phyloP scores from a whole-genome alignment of 2,888 invertebrate species.

The Coleophora flavipennella region DNA sequence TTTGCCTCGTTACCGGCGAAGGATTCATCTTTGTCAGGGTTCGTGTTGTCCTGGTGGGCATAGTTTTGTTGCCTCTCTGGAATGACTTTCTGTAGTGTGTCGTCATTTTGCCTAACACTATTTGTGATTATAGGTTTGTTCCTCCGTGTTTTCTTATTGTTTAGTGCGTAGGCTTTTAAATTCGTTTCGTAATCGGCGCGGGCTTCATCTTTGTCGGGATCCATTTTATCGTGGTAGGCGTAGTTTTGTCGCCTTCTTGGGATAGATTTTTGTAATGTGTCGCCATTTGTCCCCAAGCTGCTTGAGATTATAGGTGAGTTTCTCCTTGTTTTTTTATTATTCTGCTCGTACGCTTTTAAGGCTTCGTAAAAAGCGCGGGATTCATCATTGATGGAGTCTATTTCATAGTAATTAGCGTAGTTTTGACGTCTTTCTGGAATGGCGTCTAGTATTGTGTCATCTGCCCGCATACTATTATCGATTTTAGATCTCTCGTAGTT shows the following conservation, averaged over 20 bases:
- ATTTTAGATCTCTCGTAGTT: constrained; percentile 12
- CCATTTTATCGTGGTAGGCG: constrained; percentile 26
- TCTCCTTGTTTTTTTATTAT: neutral
- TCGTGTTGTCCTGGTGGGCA: constrained; percentile 26
- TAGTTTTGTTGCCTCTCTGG: too few relatives aligned
- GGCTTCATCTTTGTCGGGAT: constrained; percentile 15
- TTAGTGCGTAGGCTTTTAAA: constrained; percentile 18
- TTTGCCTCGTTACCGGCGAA: constrained; percentile 24
- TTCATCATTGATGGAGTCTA: constrained; percentile 18
- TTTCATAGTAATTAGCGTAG: constrained; percentile 28
- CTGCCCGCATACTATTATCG: too few relatives aligned
- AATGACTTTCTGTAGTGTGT: too few relatives aligned
- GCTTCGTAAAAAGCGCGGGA: constrained; percentile 21
- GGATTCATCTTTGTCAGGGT: constrained; percentile 15
- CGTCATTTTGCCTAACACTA: too few relatives aligned
- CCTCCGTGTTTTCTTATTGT: constrained; percentile 10
- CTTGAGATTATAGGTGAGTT: neutral
- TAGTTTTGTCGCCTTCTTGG: constrained; percentile 15
- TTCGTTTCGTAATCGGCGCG: constrained; percentile 24
- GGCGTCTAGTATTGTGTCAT: too few relatives aligned
- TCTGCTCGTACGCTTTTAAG: too few relatives aligned
- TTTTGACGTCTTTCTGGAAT: constrained; percentile 5
- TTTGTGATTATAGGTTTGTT: too few relatives aligned
- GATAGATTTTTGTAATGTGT: neutral
- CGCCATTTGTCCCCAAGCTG: constrained; percentile 3